Evolutionary conservation across 2,113 vertebrate species (phyloP), one percentile per base, ranked within the genome.

Genomic region (Brachypodius melanocephalos): DNA sequence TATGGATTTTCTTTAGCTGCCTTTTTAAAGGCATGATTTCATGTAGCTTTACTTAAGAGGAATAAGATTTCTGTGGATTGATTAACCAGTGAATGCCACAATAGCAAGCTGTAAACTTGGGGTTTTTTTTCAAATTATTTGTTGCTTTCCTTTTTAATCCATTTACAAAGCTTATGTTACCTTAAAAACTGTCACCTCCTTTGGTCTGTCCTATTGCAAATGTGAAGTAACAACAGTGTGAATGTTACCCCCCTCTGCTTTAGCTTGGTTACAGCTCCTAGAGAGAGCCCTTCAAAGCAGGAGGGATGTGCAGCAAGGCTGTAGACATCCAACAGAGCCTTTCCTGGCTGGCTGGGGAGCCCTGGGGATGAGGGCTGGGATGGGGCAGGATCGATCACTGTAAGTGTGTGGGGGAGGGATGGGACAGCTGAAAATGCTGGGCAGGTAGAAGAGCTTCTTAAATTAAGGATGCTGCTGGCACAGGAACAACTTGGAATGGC

Each of bases 401-500:
- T 40, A 9, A 40, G 26, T 69, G n/a, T 24, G 19, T 4, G 55
- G 12, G 54, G 54, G 42, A 80, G 48, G 90, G 76, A 57, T 28
- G 25, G 49, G 46, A 84, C 20, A 6, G 43, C 89, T 81, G 9
- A 77, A 91, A 93, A n/a, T 55, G 52, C 81, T 40, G 14, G 51
- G 43, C 55, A 91, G 57, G 29, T 71, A 36, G 61, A 89, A 94
- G 86, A 54, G 52, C 81, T 57, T 93, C 93, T 81, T 51, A 63
- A 91, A 71, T 79, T 62, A 36, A 93, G 61, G 57, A 59, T 77
- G 77, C 58, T 81, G 24, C 58, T 95, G 89, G 73, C 84, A 81
- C 55, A 25, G 71, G 77, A 85, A 36, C 87, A 96, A 93, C 92
- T 91, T 81, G 87, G 78, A 95, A 49, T 63, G 43, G 51, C 61